Evolutionary conservation across 2,113 vertebrate genomes (phyloP), one percentile per base, ranked within the genome.

Genomic region (Neolamprologus brichardi): DNA sequence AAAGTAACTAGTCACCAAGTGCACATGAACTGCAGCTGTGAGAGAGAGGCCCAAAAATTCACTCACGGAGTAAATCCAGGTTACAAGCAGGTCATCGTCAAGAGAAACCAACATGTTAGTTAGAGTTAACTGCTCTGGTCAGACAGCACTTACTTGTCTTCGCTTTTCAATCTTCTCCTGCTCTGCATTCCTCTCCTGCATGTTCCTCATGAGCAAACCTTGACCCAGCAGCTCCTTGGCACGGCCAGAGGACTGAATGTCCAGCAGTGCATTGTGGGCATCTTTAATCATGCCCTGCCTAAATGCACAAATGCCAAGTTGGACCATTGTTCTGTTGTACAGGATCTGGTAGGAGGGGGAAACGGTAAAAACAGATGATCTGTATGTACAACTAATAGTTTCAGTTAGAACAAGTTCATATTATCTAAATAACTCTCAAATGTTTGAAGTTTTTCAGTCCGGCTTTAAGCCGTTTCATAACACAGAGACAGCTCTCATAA

Each of bases 281-380:
- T 98, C 98, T 89, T 98, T 98, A 85, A 98, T 98, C 96, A 98
- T 97, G 79, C 98, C 98, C 92, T 98, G 97, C 8, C 98, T 97
- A 85, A 98, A 98, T 3, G 98, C 98, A n/a, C 98, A 98, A 92
- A 98, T 98, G 62, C 98, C 98, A 70, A 98, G 95, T 85, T 98
- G 98, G 75, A 98, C 98, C 98, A 98, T 98, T 51, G 98, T 98
- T 84, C 98, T 97, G 93, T 98, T 98, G 91, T 98, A 98, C 17
- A 98, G 95, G 91, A 98, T 98, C 98, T 98, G 79, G 7, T 18
- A 8, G 58, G 23, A 58, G 28, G 13, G 10, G 20, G 1, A 23
- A 51, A 54, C 4, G 11, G 4, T 18, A 0, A 20, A 82, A 25
- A 62, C 7, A 54, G 3, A 0, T 0, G 5, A 28, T 25, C 15